These are phyloP conservation scores for Piprites chloris DNA, from an alignment of 2,113 vertebrate species.

Conservation along the genomic window DNA sequence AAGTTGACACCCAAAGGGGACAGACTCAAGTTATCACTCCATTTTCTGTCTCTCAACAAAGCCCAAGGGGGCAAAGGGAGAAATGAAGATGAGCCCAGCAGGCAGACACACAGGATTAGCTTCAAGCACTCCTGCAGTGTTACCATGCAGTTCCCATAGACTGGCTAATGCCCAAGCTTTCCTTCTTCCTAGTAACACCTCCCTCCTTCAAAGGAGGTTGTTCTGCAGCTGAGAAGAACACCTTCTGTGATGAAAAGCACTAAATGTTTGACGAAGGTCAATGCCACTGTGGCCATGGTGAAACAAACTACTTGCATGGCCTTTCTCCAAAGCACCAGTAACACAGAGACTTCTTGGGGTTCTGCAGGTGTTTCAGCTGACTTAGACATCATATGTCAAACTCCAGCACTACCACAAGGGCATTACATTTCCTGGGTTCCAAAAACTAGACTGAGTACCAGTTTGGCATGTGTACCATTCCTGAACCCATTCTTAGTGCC, in stretches of 20 bases:
- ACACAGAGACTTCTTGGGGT: not conserved
- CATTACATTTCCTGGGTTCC: not conserved
- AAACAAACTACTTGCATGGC: not conserved
- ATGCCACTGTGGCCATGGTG: no score
- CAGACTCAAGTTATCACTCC: not conserved
- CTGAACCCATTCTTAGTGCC: not conserved
- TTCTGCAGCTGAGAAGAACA: not conserved
- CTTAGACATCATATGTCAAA: fast-evolving
- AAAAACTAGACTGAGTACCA: not conserved
- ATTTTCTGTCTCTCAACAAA: not conserved
- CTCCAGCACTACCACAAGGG: fast-evolving
- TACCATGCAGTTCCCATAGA: not conserved
- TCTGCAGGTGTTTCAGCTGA: not conserved
- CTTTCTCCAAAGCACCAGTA: not conserved
- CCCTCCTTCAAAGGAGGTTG: not conserved
- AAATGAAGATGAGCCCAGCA: not conserved
- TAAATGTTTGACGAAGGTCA: not conserved
- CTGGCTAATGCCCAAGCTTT: not conserved
- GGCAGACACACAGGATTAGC: not conserved
- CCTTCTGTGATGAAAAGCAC: not conserved
- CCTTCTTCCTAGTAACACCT: not conserved
- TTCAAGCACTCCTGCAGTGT: not conserved
- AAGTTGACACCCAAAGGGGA: fast-evolving
- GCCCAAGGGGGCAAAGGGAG: not conserved
- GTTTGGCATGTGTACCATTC: not conserved